These are phyloP conservation scores for Hermaeophaga mercurialis DNA, from an alignment of 2,888 invertebrate species.

Conservation along the genomic window DNA sequence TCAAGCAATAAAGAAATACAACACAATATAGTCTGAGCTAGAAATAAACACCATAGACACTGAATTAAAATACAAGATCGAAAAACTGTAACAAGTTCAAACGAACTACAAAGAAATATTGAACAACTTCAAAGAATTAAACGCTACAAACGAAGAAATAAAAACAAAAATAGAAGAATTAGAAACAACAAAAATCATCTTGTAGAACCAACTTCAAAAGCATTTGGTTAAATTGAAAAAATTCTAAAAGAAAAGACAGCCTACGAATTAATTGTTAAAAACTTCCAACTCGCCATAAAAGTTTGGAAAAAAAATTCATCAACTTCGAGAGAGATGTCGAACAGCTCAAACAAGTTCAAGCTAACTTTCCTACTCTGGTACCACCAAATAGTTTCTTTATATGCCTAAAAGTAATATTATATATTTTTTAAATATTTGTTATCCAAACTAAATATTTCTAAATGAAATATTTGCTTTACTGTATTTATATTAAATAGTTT, in stretches of 20 bases:
- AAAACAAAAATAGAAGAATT: slow-evolving; percentile 34
- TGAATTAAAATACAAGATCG: slow-evolving; percentile 41
- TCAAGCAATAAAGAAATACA: slow-evolving; percentile 62
- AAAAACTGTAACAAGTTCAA: slow-evolving; percentile 36
- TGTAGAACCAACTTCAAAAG: slow-evolving; percentile 28
- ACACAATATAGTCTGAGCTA: slow-evolving; percentile 60
- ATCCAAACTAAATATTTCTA: slow-evolving; percentile 45
- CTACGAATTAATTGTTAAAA: slow-evolving; percentile 65
- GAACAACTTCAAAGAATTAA: slow-evolving; percentile 36
- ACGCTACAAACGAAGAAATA: slow-evolving; percentile 32
- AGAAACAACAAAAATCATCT: slow-evolving; percentile 31
- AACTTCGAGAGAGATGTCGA: slow-evolving; percentile 67
- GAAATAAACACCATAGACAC: slow-evolving; percentile 60
- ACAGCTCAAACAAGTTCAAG: slow-evolving; percentile 58
- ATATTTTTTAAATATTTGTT: slow-evolving; percentile 45
- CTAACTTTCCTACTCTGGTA: slow-evolving; percentile 47
- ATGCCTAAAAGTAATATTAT: slow-evolving; percentile 51
- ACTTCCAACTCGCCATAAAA: slow-evolving; percentile 64
- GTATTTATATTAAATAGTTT: too few relatives aligned
- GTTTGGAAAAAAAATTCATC: slow-evolving; percentile 63
- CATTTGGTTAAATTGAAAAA: slow-evolving; percentile 58
- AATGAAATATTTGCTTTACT: slow-evolving; percentile 42
- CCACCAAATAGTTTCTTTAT: slow-evolving; percentile 45
- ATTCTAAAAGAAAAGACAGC: slow-evolving; percentile 61
- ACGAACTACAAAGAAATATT: slow-evolving; percentile 34